Percentiles rank a stretch among this genome's conserved stretches.
Conservation (phyloP, 92 coral and sea anemone genomes). For the Porites evermanni region DNA sequence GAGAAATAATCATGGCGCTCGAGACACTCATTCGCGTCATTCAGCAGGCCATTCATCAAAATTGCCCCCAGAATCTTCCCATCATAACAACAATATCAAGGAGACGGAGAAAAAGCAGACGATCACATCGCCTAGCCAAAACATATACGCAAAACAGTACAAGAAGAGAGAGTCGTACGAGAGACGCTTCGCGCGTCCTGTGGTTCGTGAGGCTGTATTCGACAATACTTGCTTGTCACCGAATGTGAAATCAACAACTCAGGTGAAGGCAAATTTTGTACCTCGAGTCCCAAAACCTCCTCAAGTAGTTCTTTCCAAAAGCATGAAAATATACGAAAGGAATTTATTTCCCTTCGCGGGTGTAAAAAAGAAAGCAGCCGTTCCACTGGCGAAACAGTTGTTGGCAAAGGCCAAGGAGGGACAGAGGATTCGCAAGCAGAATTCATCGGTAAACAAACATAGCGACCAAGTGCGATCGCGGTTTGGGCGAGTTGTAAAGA, state of each 20-base stretch:
- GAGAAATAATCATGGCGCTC: constrained; percentile 18
- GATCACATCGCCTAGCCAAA: constrained; percentile 45
- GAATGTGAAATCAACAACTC: constrained; percentile 72
- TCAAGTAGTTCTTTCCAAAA: background rate
- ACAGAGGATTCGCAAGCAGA: constrained; percentile 52
- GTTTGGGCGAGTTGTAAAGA: constrained; percentile 98
- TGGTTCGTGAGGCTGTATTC: constrained; percentile 12
- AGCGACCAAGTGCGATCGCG: constrained; percentile 83
- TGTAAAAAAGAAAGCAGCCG: constrained; percentile 70
- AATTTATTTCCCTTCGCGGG: constrained; percentile 19
- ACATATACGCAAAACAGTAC: constrained; percentile 92
- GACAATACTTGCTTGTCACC: constrained; percentile 52
- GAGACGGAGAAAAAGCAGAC: constrained; percentile 24
- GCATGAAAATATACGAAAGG: background rate
- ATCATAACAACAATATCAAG: constrained; percentile 9
- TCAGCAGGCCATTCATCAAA: constrained; percentile 19
- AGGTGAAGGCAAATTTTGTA: constrained; percentile 75
- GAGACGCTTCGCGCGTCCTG: constrained; percentile 75
- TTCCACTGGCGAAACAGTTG: constrained; percentile 88
- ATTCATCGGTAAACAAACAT: constrained; percentile 43
- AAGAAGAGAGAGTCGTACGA: constrained; percentile 95
- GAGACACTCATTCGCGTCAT: constrained; percentile 11
- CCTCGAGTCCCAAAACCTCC: constrained; percentile 67
- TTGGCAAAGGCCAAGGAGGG: constrained; percentile 94
- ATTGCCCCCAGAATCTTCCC: constrained; percentile 11